Evolutionary conservation across 2,888 invertebrate genomes (phyloP).

Genomic region (Eristalis tenax): DNA sequence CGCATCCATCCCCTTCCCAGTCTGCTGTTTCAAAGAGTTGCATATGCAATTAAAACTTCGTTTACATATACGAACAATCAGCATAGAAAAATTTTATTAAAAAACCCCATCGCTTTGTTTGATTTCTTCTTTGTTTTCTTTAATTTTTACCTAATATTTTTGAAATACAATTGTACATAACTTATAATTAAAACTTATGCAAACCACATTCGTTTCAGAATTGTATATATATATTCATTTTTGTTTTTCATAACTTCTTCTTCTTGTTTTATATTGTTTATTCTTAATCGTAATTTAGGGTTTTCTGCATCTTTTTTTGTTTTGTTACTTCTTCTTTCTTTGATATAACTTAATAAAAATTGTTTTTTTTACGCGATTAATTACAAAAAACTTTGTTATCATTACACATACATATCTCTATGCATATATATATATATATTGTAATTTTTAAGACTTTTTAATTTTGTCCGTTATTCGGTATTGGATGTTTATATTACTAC

Average conservation of each 20-base stretch:
- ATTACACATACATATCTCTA: constrained; percentile 6
- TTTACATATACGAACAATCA: not conserved
- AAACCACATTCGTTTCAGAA: constrained; percentile 70
- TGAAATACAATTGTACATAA: constrained; percentile 72
- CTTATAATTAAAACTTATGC: constrained; percentile 71
- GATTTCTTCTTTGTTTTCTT: constrained; percentile 69
- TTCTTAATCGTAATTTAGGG: constrained; percentile 62
- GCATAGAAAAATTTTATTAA: not conserved
- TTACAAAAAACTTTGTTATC: constrained; percentile 75
- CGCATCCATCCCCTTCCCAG: not conserved
- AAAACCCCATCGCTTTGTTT: constrained; percentile 20
- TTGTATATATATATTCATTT: constrained; percentile 53
- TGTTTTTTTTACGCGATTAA: constrained; percentile 68
- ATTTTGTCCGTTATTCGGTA: constrained; percentile 47
- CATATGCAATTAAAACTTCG: not conserved
- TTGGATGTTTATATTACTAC: constrained; percentile 44
- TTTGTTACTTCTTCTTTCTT: constrained; percentile 50
- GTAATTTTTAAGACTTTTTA: constrained; percentile 59
- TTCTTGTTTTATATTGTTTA: constrained; percentile 27
- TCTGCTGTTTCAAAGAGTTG: not conserved
- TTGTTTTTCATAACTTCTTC: constrained; percentile 15
- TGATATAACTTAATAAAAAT: constrained; percentile 74
- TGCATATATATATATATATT: constrained; percentile 4
- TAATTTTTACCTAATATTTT: constrained; percentile 72
- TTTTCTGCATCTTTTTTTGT: constrained; percentile 53